Percentiles rank a stretch among this genome's conserved stretches.
These are phyloP conservation scores for Cecropterus lyciades DNA, from an alignment of 1,140 invertebrate genomes.

Conservation along the genomic window DNA sequence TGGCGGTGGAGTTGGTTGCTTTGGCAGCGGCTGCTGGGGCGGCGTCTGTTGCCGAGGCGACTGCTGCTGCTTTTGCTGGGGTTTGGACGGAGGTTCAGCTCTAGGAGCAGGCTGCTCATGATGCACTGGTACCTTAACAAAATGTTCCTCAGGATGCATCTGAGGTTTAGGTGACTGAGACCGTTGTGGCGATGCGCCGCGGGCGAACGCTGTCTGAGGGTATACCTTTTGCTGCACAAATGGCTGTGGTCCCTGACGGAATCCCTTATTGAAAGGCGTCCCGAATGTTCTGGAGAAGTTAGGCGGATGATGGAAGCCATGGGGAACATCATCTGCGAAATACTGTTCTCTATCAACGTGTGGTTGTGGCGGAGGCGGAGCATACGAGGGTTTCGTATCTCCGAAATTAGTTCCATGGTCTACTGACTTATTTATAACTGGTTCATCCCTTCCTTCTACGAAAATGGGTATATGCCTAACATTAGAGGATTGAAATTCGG, in stretches of 20 bases:
- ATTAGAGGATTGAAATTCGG: constrained; percentile 58
- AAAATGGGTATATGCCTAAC: constrained; percentile 95
- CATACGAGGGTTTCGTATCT: constrained; percentile 63
- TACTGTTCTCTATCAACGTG: constrained; percentile 75
- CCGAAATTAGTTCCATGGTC: constrained; percentile 71
- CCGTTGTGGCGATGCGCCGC: constrained; percentile 70
- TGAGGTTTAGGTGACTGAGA: constrained; percentile 77
- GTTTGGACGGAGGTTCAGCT: constrained; percentile 67
- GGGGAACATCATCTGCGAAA: constrained; percentile 68
- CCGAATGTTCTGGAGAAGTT: constrained; percentile 74
- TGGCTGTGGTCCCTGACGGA: constrained; percentile 69
- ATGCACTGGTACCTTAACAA: constrained; percentile 64
- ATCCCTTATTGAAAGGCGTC: constrained; percentile 71
- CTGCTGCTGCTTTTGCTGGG: constrained; percentile 55
- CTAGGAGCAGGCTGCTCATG: constrained; percentile 63
- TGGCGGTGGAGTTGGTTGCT: constrained; percentile 63
- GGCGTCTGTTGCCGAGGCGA: constrained; percentile 63
- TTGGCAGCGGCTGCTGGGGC: constrained; percentile 59
- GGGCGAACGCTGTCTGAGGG: constrained; percentile 65
- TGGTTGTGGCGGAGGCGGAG: constrained; percentile 65
- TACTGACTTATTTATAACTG: constrained; percentile 86
- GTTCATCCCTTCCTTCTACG: constrained; percentile 92
- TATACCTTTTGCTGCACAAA: constrained; percentile 75
- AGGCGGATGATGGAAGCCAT: constrained; percentile 64
- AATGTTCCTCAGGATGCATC: constrained; percentile 73